Base-by-base conservation (phyloP, 2,797 vertebrate genomes). In the Chromis chromis region DNA sequence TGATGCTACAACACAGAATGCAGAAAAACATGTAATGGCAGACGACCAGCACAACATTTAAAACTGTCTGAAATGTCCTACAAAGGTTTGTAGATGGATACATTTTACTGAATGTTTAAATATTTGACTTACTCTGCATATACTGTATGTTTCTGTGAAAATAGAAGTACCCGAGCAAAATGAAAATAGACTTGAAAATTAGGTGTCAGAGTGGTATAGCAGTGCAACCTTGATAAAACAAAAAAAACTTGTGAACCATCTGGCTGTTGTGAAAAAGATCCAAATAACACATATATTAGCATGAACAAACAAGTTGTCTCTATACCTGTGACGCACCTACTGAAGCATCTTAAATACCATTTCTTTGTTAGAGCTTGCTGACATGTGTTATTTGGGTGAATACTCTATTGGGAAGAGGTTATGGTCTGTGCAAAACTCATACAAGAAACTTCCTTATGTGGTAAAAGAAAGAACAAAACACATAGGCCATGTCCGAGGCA, bases 401-500 rank as follows among this genome's bases (percentile, higher is more conserved):
- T 7, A 46, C 16, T 46, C 44, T 46, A 4, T n/a, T 48, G n/a
- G 48, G 27, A 46, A 48, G 58, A 60, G 7, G 0, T 24, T 62
- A 6, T 57, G 40, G 24, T 53, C 48, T 48, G 52, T 55, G 17
- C 4, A 57, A 46, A 25, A 25, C 4, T 2, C 25, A 25, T 44
- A 44, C 3, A 60, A 19, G 25, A 60, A 72, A 22, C 12, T 4
- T 28, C 74, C 74, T 67, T 81, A 49, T 54, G 78, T 16, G 74
- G 76, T 70, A 76, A 83, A 82, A 73, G 12, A 56, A 61, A 8
- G n/a, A 6, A 46, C 13, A 63, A 59, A 74, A 76, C n/a, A 76
- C 77, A 82, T n/a, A 55, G 13, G 9, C 40, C 33, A 50, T 70
- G 55, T 39, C 55, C 70, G 22, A 4, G 16, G 1, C 33, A 36